Evolutionary conservation across 2,113 vertebrate genomes (phyloP).

Genomic region (Hiodon tergisus): DNA sequence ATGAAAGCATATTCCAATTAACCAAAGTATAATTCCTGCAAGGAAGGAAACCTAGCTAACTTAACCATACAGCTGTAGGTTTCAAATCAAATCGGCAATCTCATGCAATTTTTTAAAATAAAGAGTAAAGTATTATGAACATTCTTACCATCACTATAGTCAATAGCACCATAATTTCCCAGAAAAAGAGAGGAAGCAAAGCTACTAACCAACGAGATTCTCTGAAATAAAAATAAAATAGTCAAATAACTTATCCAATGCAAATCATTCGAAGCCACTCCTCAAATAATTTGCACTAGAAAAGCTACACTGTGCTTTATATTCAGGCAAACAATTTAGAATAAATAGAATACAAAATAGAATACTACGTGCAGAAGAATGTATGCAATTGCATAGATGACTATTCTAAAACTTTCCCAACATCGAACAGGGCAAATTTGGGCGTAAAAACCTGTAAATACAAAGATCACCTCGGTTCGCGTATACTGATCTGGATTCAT

Average conservation of each 20-base stretch:
- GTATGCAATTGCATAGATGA: no score
- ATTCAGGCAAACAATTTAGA: background rate
- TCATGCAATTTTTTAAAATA: no score
- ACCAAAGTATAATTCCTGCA: no score
- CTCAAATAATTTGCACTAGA: background rate
- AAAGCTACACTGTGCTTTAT: no score
- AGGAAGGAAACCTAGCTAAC: no score
- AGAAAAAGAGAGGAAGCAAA: conserved; percentile 90
- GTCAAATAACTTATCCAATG: background rate
- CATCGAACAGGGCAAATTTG: background rate
- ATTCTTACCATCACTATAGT: conserved; percentile 83
- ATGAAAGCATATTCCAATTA: no score
- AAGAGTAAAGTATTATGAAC: background rate
- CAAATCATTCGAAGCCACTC: background rate
- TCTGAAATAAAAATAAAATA: conserved; percentile 57
- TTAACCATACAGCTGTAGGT: no score
- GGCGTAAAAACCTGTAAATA: background rate
- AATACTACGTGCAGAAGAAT: no score
- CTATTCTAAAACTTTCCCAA: background rate
- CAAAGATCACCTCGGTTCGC: conserved; percentile 71
- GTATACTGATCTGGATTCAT: conserved; percentile 63
- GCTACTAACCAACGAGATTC: conserved; percentile 92
- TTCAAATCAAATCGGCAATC: no score
- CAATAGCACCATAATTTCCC: conserved; percentile 77
- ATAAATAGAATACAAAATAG: no score